Evolutionary conservation across 2,888 invertebrate genomes (phyloP).

Genomic region (Scelioninae gen. 1): DNA sequence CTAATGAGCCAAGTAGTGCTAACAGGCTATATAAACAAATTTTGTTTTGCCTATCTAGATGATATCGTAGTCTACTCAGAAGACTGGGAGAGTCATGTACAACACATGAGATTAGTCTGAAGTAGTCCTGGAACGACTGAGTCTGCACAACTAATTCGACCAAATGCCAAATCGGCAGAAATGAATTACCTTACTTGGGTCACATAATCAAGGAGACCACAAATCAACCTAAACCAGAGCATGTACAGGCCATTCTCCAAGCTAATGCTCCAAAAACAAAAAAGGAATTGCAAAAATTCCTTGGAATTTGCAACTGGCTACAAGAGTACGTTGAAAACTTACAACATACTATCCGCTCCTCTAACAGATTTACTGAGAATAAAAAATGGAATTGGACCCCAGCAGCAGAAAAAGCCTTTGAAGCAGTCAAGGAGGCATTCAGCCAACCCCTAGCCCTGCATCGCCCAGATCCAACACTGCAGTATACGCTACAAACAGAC

Average conservation of each 20-base stretch:
- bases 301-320: conserved; percentile 1
- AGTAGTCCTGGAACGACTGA: conserved; percentile 67
- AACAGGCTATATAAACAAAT: conserved; percentile 61
- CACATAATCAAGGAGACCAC: conserved; percentile 33
- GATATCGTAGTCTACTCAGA: no score
- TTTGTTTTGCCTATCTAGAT: conserved; percentile 40
- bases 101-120: conserved; percentile 63
- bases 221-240: conserved; percentile 12
- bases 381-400: conserved; percentile 28
- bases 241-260: conserved; percentile 5
- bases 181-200: conserved; percentile 72
- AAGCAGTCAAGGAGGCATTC: neutral
- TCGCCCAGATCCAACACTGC: conserved; percentile 41
- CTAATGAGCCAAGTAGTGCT: no score
- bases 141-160: conserved; percentile 45
- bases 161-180: conserved; percentile 68
- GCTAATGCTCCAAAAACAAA: conserved; percentile 22
- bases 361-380: neutral
- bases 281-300: conserved; percentile 28
- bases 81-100: conserved; percentile 65
- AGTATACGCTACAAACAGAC: neutral
- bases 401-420: neutral
- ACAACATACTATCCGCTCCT: neutral
- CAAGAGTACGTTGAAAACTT: neutral
- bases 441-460: conserved; percentile 1